Percentiles rank a stretch among this genome's conserved stretches.
Conservation (phyloP, 1,140 invertebrate genomes). For the Drosophila chauvacae region DNA sequence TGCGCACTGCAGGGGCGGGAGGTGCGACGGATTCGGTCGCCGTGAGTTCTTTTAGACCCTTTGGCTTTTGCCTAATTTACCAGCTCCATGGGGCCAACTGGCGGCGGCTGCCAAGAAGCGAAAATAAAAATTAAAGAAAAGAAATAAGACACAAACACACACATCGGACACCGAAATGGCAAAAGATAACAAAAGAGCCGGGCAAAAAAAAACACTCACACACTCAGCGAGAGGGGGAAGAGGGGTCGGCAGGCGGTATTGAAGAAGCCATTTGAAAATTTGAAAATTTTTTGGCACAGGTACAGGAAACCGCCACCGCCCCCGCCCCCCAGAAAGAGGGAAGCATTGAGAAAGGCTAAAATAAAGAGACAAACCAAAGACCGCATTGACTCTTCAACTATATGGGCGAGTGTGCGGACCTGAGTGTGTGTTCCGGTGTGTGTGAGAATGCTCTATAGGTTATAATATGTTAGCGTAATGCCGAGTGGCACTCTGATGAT, state of each 20-base stretch:
- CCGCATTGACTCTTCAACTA: slow-evolving; percentile 82
- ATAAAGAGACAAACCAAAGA: slow-evolving; percentile 82
- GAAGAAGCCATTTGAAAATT: slow-evolving; percentile 83
- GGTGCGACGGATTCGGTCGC: neutral
- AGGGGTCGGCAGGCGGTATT: slow-evolving; percentile 38
- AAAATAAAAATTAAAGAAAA: slow-evolving; percentile 80
- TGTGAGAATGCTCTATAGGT: slow-evolving; percentile 65
- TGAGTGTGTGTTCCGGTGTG: slow-evolving; percentile 16
- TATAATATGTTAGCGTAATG: slow-evolving; percentile 83
- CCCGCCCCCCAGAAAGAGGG: slow-evolving; percentile 2
- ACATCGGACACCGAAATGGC: slow-evolving; percentile 60
- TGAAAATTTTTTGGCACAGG: slow-evolving; percentile 83
- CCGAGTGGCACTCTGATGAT: slow-evolving; percentile 79
- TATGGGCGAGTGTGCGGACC: slow-evolving; percentile 21
- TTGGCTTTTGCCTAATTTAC: slow-evolving; percentile 75
- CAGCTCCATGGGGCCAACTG: slow-evolving; percentile 59
- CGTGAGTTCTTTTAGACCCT: slow-evolving; percentile 43
- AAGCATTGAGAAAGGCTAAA: slow-evolving; percentile 57
- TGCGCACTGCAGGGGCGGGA: neutral
- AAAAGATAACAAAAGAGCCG: slow-evolving; percentile 68
- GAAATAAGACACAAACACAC: slow-evolving; percentile 54
- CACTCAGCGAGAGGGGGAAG: slow-evolving; percentile 40
- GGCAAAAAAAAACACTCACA: slow-evolving; percentile 40
- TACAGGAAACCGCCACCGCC: slow-evolving; percentile 60
- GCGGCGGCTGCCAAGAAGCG: slow-evolving; percentile 51